phyloP scores from a whole-genome alignment of 2,113 vertebrate genomes.

The Arizona elegans region DNA sequence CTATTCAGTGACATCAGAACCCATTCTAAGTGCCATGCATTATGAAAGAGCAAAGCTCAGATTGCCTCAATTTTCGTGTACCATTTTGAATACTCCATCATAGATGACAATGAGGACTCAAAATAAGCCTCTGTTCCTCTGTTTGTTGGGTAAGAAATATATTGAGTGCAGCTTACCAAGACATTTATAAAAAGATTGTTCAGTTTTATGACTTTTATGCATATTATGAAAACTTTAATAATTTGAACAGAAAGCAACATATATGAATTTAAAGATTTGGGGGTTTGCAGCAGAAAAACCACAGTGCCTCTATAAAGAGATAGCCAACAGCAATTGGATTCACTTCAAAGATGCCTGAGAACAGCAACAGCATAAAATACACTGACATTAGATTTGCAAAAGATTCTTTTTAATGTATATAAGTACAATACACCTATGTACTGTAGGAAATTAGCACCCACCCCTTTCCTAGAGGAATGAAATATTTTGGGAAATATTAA shows the following conservation, averaged over 20 bases:
- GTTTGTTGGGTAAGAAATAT: not conserved
- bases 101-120: not conserved
- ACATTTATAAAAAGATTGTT: not conserved
- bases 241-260: not conserved
- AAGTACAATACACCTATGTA: not conserved
- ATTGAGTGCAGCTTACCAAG: not conserved
- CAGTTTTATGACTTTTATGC: not conserved
- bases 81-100: not conserved
- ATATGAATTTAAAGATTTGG: not conserved
- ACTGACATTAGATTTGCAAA: not conserved
- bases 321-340: not conserved
- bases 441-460: too few species aligned
- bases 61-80: not conserved
- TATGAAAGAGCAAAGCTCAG: not conserved
- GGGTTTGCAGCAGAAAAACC: not conserved
- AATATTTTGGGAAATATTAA: too few species aligned
- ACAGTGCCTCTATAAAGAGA: not conserved
- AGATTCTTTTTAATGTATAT: not conserved
- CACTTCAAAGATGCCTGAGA: not conserved
- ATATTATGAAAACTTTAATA: not conserved
- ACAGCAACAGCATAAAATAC: not conserved
- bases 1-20: not conserved
- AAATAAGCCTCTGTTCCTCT: not conserved
- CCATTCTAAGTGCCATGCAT: not conserved
- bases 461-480: too few species aligned